Percentiles rank a stretch among this genome's conserved stretches.
Conservation (phyloP, 2,888 invertebrate species). For the Quadroppia sp. region DNA sequence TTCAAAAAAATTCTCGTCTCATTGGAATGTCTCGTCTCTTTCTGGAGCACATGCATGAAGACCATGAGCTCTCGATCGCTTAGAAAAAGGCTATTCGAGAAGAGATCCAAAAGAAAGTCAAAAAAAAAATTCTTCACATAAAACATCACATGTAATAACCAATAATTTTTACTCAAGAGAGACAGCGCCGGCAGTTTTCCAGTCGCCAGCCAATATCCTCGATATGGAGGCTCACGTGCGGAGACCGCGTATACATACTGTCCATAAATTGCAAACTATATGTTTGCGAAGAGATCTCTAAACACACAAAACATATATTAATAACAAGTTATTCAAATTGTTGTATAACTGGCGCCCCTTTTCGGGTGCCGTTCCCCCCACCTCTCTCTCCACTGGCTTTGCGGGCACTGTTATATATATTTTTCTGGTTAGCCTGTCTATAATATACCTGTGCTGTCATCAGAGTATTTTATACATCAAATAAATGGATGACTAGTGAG, state of each 20-base stretch:
- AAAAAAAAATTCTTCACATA: neutral
- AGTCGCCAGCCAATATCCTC: constrained; percentile 3
- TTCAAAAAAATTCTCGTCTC: no score
- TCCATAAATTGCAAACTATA: neutral
- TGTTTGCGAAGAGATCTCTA: neutral
- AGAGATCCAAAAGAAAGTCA: no score
- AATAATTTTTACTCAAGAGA: neutral
- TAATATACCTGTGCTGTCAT: neutral
- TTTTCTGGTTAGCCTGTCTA: no score
- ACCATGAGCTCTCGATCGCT: no score
- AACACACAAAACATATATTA: neutral
- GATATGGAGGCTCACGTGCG: neutral
- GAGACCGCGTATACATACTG: neutral
- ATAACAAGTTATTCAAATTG: neutral
- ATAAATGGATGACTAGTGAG: neutral
- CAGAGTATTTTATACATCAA: neutral
- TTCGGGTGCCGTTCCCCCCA: no score
- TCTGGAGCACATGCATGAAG: no score
- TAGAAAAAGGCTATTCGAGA: no score
- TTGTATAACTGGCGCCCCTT: neutral
- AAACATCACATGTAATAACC: constrained; percentile 1
- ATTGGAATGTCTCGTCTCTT: no score
- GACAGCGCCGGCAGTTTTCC: neutral
- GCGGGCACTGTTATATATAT: no score
- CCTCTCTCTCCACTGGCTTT: no score